Conservation (phyloP, 1,140 invertebrate genomes). For the Drosophila fuyamai region DNA sequence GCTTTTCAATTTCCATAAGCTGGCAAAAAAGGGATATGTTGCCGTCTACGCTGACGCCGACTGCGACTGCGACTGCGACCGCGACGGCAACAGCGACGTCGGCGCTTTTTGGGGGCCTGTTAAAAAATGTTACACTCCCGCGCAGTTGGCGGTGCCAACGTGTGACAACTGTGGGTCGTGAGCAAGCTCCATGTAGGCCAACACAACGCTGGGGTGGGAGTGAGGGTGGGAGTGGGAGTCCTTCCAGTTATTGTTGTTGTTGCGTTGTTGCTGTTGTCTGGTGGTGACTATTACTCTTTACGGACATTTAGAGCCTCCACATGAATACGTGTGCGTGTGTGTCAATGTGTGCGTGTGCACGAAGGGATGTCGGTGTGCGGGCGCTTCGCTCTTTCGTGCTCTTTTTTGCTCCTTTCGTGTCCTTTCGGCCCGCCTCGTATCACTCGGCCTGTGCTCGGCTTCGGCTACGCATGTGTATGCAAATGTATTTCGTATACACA, state of each 20-base stretch:
- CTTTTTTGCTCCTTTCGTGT: slow-evolving; percentile 61
- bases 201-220: slow-evolving; percentile 7
- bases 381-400: slow-evolving; percentile 60
- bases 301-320: slow-evolving; percentile 67
- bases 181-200: slow-evolving; percentile 66
- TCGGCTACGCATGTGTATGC: slow-evolving; percentile 75
- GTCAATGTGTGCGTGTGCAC: slow-evolving; percentile 13
- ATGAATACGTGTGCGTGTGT: slow-evolving; percentile 57
- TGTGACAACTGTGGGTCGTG: slow-evolving; percentile 72
- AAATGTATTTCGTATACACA: slow-evolving; percentile 76
- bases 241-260: slow-evolving; percentile 14
- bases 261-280: slow-evolving; percentile 50
- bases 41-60: slow-evolving; percentile 30
- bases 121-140: slow-evolving; percentile 82
- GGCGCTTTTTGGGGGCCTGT: slow-evolving; percentile 53
- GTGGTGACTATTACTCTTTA: slow-evolving; percentile 78
- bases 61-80: slow-evolving; percentile 1
- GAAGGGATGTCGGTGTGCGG: slow-evolving; percentile 36
- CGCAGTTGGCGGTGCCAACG: slow-evolving; percentile 67
- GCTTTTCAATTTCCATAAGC: slow-evolving; percentile 77
- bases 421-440: slow-evolving; percentile 33
- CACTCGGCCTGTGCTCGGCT: slow-evolving; percentile 31
- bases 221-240: slow-evolving; percentile 38
- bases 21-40: slow-evolving; percentile 77
- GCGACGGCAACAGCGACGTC: slow-evolving; percentile 3